phyloP scores from a whole-genome alignment of 2,797 vertebrate species.

The Chaetophractus vellerosus region DNA sequence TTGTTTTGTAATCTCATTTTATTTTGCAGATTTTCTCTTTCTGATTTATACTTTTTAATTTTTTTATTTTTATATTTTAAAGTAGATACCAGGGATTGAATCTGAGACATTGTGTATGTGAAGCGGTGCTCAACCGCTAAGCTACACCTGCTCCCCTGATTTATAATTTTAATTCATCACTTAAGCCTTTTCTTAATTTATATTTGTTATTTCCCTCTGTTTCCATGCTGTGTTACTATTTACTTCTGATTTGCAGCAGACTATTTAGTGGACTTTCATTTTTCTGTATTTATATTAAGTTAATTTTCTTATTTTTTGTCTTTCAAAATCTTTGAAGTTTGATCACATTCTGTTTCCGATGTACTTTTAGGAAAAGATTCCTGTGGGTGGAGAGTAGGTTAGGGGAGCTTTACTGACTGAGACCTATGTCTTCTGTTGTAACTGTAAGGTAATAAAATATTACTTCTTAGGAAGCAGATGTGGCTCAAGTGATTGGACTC shows the following conservation, averaged over 20 bases:
- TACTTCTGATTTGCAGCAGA: not conserved
- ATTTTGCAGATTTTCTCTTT: not conserved
- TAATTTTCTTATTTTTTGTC: not conserved
- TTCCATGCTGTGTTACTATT: not conserved
- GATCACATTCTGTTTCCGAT: not conserved
- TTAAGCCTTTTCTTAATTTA: constrained; percentile 26
- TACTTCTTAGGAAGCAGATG: too few species aligned
- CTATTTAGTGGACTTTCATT: not conserved
- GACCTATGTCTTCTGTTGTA: not conserved
- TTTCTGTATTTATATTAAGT: constrained; percentile 18
- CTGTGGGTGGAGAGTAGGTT: not conserved
- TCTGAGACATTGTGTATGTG: too few species aligned
- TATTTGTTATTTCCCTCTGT: not conserved
- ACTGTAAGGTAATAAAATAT: not conserved
- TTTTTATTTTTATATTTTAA: not conserved
- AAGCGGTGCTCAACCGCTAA: too few species aligned
- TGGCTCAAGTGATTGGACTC: too few species aligned
- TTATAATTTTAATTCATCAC: not conserved
- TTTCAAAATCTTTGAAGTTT: not conserved
- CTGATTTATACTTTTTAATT: not conserved
- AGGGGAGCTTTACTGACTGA: not conserved
- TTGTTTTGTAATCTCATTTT: not conserved
- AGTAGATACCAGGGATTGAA: too few species aligned
- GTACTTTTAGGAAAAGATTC: not conserved
- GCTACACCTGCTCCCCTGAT: too few species aligned